Evolutionary conservation across 2,797 vertebrate genomes (phyloP).

Genomic region (Gallirallus australis): DNA sequence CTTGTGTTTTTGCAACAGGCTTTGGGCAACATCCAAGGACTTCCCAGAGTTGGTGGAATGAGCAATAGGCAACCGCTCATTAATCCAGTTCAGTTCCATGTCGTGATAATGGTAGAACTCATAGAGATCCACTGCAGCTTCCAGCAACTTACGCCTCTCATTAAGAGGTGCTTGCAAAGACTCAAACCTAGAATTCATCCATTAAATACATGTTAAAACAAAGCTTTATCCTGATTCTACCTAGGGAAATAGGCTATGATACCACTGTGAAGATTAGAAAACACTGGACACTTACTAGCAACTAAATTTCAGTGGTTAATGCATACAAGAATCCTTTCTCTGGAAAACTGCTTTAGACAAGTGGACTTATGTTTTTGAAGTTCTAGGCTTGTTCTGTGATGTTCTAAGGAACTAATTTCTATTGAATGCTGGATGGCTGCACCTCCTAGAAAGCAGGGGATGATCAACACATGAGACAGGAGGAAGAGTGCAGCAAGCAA

Average conservation of each 20-base stretch:
- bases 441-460: background rate
- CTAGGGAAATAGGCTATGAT: background rate
- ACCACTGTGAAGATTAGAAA: background rate
- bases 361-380: background rate
- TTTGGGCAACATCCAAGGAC: constrained; percentile 80
- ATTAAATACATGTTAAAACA: background rate
- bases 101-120: constrained; percentile 86
- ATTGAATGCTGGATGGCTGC: background rate
- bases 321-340: background rate
- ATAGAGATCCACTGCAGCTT: constrained; percentile 83
- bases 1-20: constrained; percentile 86
- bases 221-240: background rate
- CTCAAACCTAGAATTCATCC: constrained; percentile 81
- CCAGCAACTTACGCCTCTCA: constrained; percentile 77
- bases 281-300: background rate
- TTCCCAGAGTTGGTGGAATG: constrained; percentile 75
- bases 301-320: background rate
- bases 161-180: constrained; percentile 86
- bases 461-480: background rate
- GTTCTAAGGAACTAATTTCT: background rate
- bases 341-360: background rate
- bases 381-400: background rate
- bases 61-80: constrained; percentile 80
- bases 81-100: constrained; percentile 87
- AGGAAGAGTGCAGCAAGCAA: background rate